phyloP scores from a whole-genome alignment of 2,113 vertebrate species.

The Mungos mungo region DNA sequence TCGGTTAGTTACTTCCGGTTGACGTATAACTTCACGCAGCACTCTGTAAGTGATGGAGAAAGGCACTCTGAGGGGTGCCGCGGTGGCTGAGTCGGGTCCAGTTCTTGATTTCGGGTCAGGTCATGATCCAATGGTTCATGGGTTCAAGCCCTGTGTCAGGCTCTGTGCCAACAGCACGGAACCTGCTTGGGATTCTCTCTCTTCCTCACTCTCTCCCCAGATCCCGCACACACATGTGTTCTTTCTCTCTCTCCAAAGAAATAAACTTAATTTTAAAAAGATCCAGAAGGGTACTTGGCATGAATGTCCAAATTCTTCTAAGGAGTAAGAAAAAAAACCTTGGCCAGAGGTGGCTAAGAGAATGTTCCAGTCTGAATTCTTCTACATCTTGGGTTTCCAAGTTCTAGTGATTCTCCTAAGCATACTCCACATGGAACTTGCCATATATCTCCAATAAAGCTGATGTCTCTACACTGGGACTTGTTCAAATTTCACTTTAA shows the following conservation, averaged over 20 bases:
- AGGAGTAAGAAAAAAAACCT: not conserved
- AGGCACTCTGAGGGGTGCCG: not conserved
- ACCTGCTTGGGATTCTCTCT: no score
- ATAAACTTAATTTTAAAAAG: no score
- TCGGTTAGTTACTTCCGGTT: not conserved
- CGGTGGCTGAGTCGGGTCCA: no score
- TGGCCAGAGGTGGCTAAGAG: not conserved
- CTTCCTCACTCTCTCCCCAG: no score
- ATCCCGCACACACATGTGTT: no score
- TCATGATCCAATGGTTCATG: no score
- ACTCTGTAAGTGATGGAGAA: not conserved
- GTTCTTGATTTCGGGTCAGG: no score
- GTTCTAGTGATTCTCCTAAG: not conserved
- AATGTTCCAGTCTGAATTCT: not conserved
- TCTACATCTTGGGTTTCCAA: not conserved
- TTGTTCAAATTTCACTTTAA: not conserved
- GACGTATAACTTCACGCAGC: not conserved
- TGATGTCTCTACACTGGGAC: not conserved
- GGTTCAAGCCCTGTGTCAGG: no score
- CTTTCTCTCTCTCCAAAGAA: no score
- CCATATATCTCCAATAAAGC: not conserved
- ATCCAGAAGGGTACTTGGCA: not conserved
- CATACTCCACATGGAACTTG: not conserved
- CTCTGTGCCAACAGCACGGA: no score
- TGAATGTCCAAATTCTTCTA: not conserved